These are phyloP conservation scores for Plebejus argus DNA, from an alignment of 2,888 invertebrate genomes.

Conservation along the genomic window DNA sequence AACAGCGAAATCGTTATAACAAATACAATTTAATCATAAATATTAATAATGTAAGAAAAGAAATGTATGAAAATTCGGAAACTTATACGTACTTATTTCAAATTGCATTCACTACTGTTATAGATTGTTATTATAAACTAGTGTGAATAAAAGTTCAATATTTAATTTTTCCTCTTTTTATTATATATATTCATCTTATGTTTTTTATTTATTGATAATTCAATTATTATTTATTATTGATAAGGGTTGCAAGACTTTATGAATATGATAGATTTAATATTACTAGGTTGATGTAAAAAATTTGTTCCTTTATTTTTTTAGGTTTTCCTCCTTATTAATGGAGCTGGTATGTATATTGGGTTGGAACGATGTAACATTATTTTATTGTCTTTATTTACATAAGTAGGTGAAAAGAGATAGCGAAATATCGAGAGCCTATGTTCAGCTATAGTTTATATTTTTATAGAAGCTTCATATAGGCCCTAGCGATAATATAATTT, in stretches of 20 bases:
- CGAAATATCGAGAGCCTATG: not conserved
- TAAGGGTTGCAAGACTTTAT: not conserved
- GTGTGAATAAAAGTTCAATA: no score
- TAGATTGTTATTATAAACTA: no score
- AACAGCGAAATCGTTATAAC: not conserved
- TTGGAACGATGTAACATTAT: not conserved
- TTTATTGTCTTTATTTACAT: constrained; percentile 9
- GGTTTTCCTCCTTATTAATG: not conserved
- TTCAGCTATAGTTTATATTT: constrained; percentile 21
- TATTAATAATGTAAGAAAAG: not conserved
- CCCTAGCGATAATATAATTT: constrained; percentile 4
- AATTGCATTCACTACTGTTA: not conserved
- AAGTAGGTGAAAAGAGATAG: not conserved
- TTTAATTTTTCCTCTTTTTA: not conserved
- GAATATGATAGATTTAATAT: not conserved
- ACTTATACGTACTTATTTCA: no score
- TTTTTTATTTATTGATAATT: not conserved
- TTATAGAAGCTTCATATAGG: constrained; percentile 21
- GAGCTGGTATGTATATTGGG: not conserved
- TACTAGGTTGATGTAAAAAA: not conserved
- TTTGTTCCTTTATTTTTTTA: constrained; percentile 20
- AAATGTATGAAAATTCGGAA: no score
- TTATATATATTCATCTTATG: not conserved
- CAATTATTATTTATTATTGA: not conserved
- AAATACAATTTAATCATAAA: not conserved